Percentiles rank a stretch among this genome's conserved stretches.
These are phyloP conservation scores for Nasonia longicornis DNA, from an alignment of 1,140 invertebrate genomes.

Conservation along the genomic window DNA sequence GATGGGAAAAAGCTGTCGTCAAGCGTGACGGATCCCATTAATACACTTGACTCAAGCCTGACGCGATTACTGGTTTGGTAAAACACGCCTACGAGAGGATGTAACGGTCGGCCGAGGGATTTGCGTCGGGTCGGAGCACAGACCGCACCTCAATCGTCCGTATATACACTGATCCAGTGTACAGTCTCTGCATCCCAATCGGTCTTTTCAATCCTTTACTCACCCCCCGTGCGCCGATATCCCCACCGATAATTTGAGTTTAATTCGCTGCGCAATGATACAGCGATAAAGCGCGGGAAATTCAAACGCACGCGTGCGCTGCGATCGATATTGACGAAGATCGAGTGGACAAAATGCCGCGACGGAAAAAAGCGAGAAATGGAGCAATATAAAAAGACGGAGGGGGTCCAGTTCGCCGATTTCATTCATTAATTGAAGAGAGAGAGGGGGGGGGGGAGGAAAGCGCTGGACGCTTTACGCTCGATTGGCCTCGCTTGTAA, in stretches of 20 bases:
- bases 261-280: neutral
- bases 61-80: slow-evolving; percentile 28
- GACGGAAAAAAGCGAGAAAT: slow-evolving; percentile 11
- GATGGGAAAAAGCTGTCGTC: neutral
- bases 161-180: neutral
- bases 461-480: slow-evolving; percentile 15
- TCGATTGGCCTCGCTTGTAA: slow-evolving; percentile 17
- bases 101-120: slow-evolving; percentile 29
- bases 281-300: neutral
- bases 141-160: neutral
- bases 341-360: neutral
- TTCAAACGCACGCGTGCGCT: neutral
- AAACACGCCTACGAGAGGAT: slow-evolving; percentile 20
- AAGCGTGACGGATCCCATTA: neutral
- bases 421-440: slow-evolving; percentile 34
- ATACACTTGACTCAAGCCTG: neutral
- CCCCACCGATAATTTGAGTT: neutral
- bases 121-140: neutral
- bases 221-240: neutral
- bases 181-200: neutral
- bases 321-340: neutral
- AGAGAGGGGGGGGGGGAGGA: neutral
- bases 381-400: slow-evolving; percentile 17
- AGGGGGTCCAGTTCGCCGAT: neutral
- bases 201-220: neutral